Percentiles rank a stretch among this genome's conserved stretches.
Conservation (phyloP, 1,140 invertebrate genomes). For the Adoxophyes honmai region DNA sequence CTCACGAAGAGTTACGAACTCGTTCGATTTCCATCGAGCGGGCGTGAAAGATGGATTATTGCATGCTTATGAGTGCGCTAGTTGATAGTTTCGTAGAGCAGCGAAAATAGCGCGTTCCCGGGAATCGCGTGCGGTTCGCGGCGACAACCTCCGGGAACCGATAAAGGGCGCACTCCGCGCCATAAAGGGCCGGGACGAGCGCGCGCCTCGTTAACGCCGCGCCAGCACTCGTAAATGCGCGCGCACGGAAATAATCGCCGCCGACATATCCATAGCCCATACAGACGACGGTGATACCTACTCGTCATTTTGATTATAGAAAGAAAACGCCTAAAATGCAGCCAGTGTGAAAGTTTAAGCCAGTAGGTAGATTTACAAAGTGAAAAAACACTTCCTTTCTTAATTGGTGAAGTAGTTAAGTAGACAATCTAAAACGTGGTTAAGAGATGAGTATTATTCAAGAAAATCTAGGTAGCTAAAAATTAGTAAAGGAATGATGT, state of each 20-base stretch:
- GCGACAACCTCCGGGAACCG: constrained; percentile 63
- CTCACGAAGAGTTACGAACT: constrained; percentile 15
- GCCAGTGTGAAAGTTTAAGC: too few species aligned
- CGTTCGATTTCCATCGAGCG: constrained; percentile 33
- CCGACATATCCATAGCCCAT: not conserved
- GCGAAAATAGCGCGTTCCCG: constrained; percentile 63
- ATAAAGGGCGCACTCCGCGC: constrained; percentile 58
- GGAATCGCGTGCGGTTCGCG: constrained; percentile 48
- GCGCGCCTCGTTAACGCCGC: constrained; percentile 59
- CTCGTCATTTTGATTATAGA: too few species aligned
- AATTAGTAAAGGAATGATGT: too few species aligned
- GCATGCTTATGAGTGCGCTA: constrained; percentile 26
- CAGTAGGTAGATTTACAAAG: too few species aligned
- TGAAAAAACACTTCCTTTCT: too few species aligned
- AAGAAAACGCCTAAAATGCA: too few species aligned
- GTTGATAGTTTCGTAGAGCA: constrained; percentile 48
- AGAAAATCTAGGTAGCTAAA: too few species aligned
- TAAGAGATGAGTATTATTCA: too few species aligned
- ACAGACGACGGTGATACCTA: too few species aligned
- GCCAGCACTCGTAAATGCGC: constrained; percentile 52
- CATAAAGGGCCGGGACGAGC: constrained; percentile 46
- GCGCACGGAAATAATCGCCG: constrained; percentile 55
- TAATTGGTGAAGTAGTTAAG: too few species aligned
- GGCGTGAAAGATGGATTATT: constrained; percentile 45
- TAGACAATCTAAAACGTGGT: too few species aligned